Conservation (phyloP, 2,113 vertebrate species). For the Xiphias gladius region DNA sequence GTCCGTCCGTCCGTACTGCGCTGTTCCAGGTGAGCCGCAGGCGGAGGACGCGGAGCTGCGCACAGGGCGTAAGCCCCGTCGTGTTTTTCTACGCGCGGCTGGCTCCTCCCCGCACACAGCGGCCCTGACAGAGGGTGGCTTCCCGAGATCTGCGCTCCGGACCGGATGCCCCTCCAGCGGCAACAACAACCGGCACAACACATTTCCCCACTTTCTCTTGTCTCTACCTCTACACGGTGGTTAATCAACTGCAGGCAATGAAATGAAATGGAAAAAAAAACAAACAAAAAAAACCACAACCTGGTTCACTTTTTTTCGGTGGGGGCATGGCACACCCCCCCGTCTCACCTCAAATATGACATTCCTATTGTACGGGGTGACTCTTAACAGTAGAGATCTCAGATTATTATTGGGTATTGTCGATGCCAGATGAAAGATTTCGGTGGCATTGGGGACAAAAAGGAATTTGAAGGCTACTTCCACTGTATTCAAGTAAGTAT, state of each 20-base stretch:
- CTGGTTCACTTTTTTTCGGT: not conserved
- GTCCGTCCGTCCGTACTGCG: not conserved
- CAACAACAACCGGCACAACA: no score
- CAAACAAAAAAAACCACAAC: not conserved
- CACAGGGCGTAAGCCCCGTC: not conserved
- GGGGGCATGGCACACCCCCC: no score
- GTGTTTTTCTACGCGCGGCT: conserved; percentile 39
- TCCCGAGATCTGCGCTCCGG: not conserved
- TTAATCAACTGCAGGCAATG: not conserved
- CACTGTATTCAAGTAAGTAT: not conserved
- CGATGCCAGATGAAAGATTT: not conserved
- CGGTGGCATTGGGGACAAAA: not conserved
- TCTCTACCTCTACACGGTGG: not conserved
- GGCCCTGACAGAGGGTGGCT: not conserved
- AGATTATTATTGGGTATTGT: not conserved
- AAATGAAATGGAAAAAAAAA: not conserved
- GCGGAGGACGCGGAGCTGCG: not conserved
- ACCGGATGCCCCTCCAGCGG: not conserved
- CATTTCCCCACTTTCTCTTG: not conserved
- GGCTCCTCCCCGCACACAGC: not conserved
- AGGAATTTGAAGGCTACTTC: not conserved
- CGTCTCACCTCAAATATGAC: not conserved
- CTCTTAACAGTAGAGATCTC: not conserved
- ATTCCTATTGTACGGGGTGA: not conserved
- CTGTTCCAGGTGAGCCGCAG: conserved; percentile 57